phyloP scores from a whole-genome alignment of 1,140 invertebrate genomes.

The Procambarus clarkii region DNA sequence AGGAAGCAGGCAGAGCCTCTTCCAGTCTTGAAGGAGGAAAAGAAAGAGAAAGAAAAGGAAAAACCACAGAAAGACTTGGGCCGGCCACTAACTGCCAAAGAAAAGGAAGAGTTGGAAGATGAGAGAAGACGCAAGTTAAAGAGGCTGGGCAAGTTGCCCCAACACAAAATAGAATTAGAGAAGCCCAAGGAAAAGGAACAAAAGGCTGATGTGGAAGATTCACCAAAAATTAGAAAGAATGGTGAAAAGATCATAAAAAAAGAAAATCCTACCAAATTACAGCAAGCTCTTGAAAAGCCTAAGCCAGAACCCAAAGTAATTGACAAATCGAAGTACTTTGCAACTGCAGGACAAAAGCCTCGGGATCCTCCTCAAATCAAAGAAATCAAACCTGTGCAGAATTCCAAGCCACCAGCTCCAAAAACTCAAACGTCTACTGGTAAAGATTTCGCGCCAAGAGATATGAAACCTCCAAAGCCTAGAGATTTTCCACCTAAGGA shows the following conservation, averaged over 20 bases:
- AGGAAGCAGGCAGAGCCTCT: constrained; percentile 61
- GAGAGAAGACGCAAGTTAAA: constrained; percentile 72
- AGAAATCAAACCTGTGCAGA: constrained; percentile 23
- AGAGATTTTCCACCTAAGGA: background rate
- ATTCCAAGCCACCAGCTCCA: background rate
- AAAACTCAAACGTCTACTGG: background rate
- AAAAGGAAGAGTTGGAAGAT: constrained; percentile 66
- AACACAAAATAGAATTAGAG: constrained; percentile 80
- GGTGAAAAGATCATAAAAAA: constrained; percentile 51
- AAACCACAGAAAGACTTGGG: constrained; percentile 74
- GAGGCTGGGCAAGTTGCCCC: constrained; percentile 74
- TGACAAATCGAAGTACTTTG: constrained; percentile 68
- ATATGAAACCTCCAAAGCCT: constrained; percentile 6
- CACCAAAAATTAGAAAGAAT: constrained; percentile 27
- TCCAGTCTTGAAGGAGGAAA: constrained; percentile 43
- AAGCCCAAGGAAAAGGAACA: constrained; percentile 76
- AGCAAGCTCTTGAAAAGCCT: constrained; percentile 43
- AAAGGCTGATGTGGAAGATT: background rate
- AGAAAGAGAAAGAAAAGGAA: constrained; percentile 44
- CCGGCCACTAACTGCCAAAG: constrained; percentile 64
- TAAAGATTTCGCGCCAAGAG: background rate
- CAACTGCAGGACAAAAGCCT: constrained; percentile 49
- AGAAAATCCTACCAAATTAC: constrained; percentile 31
- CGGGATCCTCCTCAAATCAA: constrained; percentile 11
- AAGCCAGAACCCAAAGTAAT: constrained; percentile 49